Base-by-base conservation (phyloP, 2,888 invertebrate species). In the Lacanobia wlatinum region DNA sequence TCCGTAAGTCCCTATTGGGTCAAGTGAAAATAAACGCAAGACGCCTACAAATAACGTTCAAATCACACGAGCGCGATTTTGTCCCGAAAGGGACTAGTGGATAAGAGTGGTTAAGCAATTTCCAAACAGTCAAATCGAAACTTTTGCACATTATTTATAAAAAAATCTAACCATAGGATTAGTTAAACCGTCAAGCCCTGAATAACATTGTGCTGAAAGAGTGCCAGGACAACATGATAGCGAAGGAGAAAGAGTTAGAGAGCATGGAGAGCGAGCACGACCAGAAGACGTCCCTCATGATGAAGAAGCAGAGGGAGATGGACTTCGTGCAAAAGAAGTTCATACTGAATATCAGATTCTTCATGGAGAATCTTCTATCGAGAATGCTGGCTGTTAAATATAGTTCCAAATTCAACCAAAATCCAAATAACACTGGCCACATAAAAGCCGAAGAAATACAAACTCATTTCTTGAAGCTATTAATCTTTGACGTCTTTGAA, bases 241-340 rank as follows among this genome's bases (percentile, higher is more conserved):
- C 83, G n/a, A 90, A 91, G 18, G 95, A 96, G 83, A 90, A 89
- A 28, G 95, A 95, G 77, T 86, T 95, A 9, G 89, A 93, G 1
- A 84, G 71, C 12, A 71, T 94, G 43, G 92, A 96, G 70, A 92
- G 92, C 70, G 92, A 92, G 76, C 91, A 90, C 67, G 92, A 94
- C 12, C 90, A 93, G 60, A 93, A 93, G 74, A 78, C 85, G 21
- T 87, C 92, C 0, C 77, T 91, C 2, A 87, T 91, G n/a, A 91
- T 90, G 28, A 92, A 91, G 72, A 96, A 95, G 78, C 95, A 96
- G 76, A 78, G 96, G 21, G 96, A 96, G 65, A 75, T 95, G 53
- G 96, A 96, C 61, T 92, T 93, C 7, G 83, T 93, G 6, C 85
- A 88, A 8, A 96, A 95, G 90, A 95, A 94, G 83, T 92, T n/a